Evolutionary conservation across 2,113 vertebrate species (phyloP), one percentile per base, ranked within the genome.

Genomic region (Gobio gobio): DNA sequence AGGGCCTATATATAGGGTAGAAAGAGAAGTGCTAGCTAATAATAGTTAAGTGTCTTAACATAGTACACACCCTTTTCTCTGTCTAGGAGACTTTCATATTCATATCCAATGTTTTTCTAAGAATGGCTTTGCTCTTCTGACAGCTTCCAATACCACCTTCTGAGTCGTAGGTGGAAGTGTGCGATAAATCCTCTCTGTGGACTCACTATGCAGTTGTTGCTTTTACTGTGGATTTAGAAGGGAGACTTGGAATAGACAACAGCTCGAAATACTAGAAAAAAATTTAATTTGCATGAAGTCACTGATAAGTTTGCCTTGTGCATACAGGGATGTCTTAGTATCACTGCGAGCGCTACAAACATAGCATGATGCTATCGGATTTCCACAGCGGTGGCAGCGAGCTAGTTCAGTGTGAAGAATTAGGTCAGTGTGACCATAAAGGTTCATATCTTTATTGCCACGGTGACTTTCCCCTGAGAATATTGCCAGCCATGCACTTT

Each of bases 401-500:
- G 63, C 5, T 18, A 29, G 54, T 66, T 74, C 26, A 26, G 47
- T 64, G 59, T 80, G 54, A 26, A 58, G 49, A 78, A 85, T 78
- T 61, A 82, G 87, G 81, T 78, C 78, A 81, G 58, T 51, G 29
- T 76, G 83, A 84, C 86, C 86, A 81, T 13, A 29, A 74, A 59
- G 43, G 77, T 83, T 47, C 54, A 78, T 54, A 70, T 68, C 63
- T 49, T 83, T 75, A 64, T 8, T 77, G 76, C 70, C 70, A 85
- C 54, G 59, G 83, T 85, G 83, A 83, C 75, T 83, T 83, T 89
- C 59, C 68, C 24, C n/a, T n/a, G 29, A 86, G 54, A 77, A 70
- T 83, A 85, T 76, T 58, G 83, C 83, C 59, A 87, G 85, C 59
- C 51, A 33, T 87, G 89, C 80, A 78, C 83, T 85, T 73, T 72